These are phyloP conservation scores for Egretta garzetta DNA, from an alignment of 2,113 vertebrate species.

Conservation along the genomic window DNA sequence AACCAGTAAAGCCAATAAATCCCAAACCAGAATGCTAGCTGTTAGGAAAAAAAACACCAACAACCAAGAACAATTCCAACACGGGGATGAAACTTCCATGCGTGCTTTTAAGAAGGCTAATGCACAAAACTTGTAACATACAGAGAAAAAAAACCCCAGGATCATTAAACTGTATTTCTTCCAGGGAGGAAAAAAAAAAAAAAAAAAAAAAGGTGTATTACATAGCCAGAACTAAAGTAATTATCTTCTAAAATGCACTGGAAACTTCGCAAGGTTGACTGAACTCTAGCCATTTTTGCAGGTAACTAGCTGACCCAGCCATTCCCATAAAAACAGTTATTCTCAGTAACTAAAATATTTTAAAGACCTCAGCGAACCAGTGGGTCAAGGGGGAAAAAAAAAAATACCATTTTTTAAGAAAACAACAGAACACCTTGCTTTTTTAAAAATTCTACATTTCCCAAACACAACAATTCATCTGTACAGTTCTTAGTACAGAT, in stretches of 20 bases:
- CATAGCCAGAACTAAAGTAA: not conserved
- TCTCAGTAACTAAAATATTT: not conserved
- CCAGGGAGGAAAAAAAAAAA: fast-evolving
- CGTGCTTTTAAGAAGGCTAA: not conserved
- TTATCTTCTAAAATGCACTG: not conserved
- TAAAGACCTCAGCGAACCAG: not conserved
- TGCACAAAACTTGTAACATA: not conserved
- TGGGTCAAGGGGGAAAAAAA: not conserved
- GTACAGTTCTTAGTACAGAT: not conserved
- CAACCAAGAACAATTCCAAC: not conserved
- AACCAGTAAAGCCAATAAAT: not conserved
- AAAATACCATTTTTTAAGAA: not conserved
- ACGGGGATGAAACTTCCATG: not conserved
- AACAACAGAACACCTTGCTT: not conserved
- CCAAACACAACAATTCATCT: not conserved
- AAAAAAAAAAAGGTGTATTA: not conserved
- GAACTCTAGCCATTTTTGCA: not conserved
- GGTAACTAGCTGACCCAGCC: not conserved
- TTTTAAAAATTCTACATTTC: not conserved
- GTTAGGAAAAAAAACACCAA: not conserved
- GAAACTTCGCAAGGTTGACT: not conserved
- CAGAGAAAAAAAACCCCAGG: fast-evolving
- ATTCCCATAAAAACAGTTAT: not conserved
- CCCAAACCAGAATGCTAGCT: not conserved
- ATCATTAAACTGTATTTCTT: not conserved